phyloP scores from a whole-genome alignment of 1,140 invertebrate genomes.

The Thaumatotibia leucotreta region DNA sequence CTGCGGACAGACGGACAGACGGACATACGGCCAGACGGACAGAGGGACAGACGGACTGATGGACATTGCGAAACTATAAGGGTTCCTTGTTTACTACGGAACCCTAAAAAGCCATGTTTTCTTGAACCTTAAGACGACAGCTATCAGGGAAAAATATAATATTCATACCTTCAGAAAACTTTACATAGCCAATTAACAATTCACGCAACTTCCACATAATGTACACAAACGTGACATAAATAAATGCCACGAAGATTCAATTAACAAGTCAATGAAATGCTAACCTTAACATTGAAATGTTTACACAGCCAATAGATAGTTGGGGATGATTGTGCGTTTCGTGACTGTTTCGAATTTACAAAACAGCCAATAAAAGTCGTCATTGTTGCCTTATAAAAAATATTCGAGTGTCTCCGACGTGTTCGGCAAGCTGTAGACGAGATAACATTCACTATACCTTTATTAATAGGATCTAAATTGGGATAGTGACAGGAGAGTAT shows the following conservation, averaged over 20 bases:
- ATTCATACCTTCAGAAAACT: no score
- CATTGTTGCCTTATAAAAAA: slow-evolving; percentile 61
- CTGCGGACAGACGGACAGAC: no score
- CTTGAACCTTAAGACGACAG: no score
- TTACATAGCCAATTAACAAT: no score
- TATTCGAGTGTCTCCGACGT: slow-evolving; percentile 32
- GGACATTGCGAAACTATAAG: no score
- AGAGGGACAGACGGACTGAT: no score
- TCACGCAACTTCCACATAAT: no score
- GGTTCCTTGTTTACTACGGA: no score
- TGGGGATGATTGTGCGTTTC: slow-evolving; percentile 55
- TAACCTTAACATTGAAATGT: slow-evolving; percentile 46
- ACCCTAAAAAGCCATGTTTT: no score
- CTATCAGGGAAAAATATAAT: no score
- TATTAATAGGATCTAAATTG: slow-evolving; percentile 4
- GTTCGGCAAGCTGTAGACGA: neutral
- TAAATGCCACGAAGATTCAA: neutral
- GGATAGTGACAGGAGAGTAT: neutral
- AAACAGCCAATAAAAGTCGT: slow-evolving; percentile 66
- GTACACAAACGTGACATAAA: neutral
- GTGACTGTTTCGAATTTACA: slow-evolving; percentile 62
- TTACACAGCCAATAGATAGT: slow-evolving; percentile 54
- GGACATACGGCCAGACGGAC: no score
- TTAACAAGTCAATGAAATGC: neutral
- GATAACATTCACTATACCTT: neutral